Evolutionary conservation across 2,113 vertebrate genomes (phyloP).

Genomic region (Oryzias celebensis): DNA sequence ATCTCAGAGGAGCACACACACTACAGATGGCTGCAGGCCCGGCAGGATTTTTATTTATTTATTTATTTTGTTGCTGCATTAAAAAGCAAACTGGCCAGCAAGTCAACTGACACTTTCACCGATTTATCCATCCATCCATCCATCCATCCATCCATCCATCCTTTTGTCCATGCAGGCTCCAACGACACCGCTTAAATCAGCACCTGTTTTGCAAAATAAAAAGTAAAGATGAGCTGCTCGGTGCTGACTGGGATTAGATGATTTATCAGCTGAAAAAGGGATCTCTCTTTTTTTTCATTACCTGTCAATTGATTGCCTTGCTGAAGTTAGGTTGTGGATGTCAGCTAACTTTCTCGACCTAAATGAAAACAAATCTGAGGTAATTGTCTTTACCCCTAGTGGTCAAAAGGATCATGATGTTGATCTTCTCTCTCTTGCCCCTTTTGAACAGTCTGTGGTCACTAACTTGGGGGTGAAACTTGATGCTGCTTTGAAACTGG

Average conservation of each 20-base stretch:
- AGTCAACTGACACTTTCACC: constrained; percentile 17
- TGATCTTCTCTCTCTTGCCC: no score
- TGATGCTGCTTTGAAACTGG: no score
- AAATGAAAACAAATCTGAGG: no score
- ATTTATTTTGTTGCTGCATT: constrained; percentile 10
- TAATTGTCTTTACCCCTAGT: no score
- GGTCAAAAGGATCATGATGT: no score
- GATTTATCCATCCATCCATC: background rate
- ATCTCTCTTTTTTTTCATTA: constrained; percentile 3
- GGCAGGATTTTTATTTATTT: no score
- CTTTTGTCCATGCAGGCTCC: constrained; percentile 21
- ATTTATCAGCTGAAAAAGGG: constrained; percentile 30
- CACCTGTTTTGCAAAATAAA: constrained; percentile 31
- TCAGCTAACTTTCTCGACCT: no score
- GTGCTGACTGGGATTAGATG: constrained; percentile 29
- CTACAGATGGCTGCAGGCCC: constrained; percentile 17
- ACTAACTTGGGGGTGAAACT: no score
- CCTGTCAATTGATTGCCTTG: no score
- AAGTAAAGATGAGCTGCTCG: constrained; percentile 29
- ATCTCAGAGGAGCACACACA: constrained; percentile 8
- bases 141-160: constrained; percentile 8
- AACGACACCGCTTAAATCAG: constrained; percentile 11
- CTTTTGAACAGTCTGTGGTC: no score
- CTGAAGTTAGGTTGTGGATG: no score
- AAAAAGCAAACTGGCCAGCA: constrained; percentile 14